Conservation (phyloP, 2,797 vertebrate species). For the Etheostoma perlongum region DNA sequence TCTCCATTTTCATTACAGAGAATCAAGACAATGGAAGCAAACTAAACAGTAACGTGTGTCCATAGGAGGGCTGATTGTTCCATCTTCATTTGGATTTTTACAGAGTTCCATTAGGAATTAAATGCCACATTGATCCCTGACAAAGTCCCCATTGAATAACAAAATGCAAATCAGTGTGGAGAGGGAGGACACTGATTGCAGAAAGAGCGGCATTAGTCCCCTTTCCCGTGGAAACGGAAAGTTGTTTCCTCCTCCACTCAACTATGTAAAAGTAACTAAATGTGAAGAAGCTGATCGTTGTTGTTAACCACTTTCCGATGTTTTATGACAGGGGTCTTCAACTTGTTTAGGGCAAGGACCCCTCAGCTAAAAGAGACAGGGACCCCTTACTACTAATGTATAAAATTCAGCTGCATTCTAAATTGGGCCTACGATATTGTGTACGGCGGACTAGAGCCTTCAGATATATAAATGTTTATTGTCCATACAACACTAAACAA, state of each 20-base stretch:
- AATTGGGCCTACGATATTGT: no score
- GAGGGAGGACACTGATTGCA: constrained; percentile 56
- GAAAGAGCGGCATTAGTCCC: constrained; percentile 37
- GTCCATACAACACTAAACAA: no score
- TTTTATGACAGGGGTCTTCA: background rate
- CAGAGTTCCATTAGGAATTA: constrained; percentile 63
- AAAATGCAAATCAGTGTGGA: constrained; percentile 59
- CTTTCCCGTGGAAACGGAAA: background rate
- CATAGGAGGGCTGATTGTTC: constrained; percentile 43
- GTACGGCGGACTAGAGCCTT: no score
- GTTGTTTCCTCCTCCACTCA: background rate
- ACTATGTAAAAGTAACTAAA: background rate
- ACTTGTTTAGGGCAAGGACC: no score
- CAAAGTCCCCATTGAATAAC: constrained; percentile 51
- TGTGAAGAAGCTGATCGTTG: background rate
- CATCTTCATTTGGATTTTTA: constrained; percentile 68
- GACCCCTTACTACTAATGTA: no score
- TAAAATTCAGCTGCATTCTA: no score
- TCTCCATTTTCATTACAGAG: constrained; percentile 43
- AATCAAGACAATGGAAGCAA: constrained; percentile 43
- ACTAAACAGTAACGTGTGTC: constrained; percentile 39
- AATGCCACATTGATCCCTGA: constrained; percentile 69
- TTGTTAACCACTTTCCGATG: background rate
- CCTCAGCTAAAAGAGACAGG: no score
- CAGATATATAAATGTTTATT: no score